Evolutionary conservation across 2,113 vertebrate species (phyloP).

Genomic region (Malurus elegans): DNA sequence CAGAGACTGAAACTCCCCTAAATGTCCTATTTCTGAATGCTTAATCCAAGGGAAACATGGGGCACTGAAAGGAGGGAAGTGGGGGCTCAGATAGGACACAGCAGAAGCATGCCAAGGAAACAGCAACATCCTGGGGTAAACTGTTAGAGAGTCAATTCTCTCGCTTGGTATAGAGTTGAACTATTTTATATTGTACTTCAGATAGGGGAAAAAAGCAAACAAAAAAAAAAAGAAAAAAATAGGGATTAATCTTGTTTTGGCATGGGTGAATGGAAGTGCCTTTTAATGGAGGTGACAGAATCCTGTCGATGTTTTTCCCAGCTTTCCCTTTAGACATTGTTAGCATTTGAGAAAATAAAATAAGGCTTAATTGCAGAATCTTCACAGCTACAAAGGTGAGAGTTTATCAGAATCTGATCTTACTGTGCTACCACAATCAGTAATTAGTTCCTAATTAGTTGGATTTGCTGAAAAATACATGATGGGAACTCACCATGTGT

Average conservation of each 20-base stretch:
- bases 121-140: not conserved
- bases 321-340: not conserved
- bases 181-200: not conserved
- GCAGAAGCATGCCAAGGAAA: not conserved
- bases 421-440: not conserved
- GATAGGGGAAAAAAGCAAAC: not conserved
- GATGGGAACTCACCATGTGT: slow-evolving; percentile 4
- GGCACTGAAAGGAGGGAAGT: no score
- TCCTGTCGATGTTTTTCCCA: not conserved
- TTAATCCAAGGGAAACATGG: not conserved
- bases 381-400: slow-evolving; percentile 3
- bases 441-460: slow-evolving; percentile 62
- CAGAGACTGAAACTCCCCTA: not conserved
- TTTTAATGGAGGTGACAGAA: not conserved
- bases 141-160: not conserved
- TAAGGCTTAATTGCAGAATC: slow-evolving; percentile 2
- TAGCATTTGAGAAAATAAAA: not conserved
- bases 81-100: not conserved
- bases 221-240: not conserved
- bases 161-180: not conserved
- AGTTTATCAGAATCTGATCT: slow-evolving; percentile 36
- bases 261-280: not conserved
- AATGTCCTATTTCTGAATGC: not conserved
- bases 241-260: not conserved
- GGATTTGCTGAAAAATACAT: slow-evolving; percentile 45